Base-by-base conservation (phyloP, 1,140 invertebrate species). In the Rhynchophorus ferrugineus region DNA sequence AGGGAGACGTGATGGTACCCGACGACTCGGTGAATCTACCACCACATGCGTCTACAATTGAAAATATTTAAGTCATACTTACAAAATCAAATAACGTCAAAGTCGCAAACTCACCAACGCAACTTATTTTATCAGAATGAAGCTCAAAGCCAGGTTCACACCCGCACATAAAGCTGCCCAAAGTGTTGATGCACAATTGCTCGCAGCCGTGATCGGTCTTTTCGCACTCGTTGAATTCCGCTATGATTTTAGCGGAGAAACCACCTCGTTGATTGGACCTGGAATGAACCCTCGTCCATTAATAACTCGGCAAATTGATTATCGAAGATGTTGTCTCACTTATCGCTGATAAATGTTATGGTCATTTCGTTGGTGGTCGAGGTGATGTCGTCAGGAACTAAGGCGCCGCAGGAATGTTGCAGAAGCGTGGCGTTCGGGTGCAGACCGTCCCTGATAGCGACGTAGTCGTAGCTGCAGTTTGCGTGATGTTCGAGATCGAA, bases 401-500 rank as follows among this genome's bases (percentile, higher is more conserved):
- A 93, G 68, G 95, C 91, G 2, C 95, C 95, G 72, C 95, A 99
- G 70, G 88, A 95, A 56, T 89, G 85, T 2, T 91, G 92, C 59
- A 98, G 82, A 17, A 95, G 69, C 0, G 83, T 84, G 57, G 85
- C 85, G 60, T 88, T 85, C 29, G 79, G 72, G 1, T 76, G 72
- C 50, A 86, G 78, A 1, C 90, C 90, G 65, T 92, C 90, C 36
- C 86, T 74, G 1, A 93, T 80, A 68, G 92, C 92, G 0, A 99
- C 81, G 66, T 90, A 96, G 69, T 98, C 95, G 68, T 98, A 98
- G 1, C 93, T 88, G 69, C 95, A 99, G 63, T 87, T 93, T 66
- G 98, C 95, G 66, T 98, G 93, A 67, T 95, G 96, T 72, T 99
- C 95, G 54, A 98, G 87, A 79, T 97, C 82, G 61, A 89, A 88